Evolutionary conservation across 2,113 vertebrate species (phyloP), one percentile per base, ranked within the genome.

Genomic region (Eclectus roratus): DNA sequence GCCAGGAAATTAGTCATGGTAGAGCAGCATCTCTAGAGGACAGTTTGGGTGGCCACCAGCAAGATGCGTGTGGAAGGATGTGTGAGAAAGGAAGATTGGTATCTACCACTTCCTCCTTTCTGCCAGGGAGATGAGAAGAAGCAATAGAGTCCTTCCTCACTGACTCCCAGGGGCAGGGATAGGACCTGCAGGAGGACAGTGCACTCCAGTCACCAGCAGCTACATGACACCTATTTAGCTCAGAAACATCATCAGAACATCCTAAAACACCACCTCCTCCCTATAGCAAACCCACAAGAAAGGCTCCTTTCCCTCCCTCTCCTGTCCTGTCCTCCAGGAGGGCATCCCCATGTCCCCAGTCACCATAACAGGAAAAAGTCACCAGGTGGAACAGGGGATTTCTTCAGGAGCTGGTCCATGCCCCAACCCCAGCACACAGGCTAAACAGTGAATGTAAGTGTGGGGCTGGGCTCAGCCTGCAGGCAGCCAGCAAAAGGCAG

Each of bases 81-180:
- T 28, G 68, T 4, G 55, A 84, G 78, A 89, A 28, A 69, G 46
- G 12, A 85, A 71, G 90, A 94, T 8, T 53, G 60, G 60, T 46
- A 96, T 96, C 82, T 93, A 91, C 92, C 92, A 95, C 76, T 86
- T 95, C 94, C 95, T 91, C 86, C 28, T 35, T 80, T 55, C 58
- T 12, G 33, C n/a, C 64, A 61, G 9, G 13, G 58, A 39, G 24
- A 58, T 39, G 1, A 85, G 17, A 85, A 43, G n/a, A 92, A 35
- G 53, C 17, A 0, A 65, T 13, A 63, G 20, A 64, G 35, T 16
- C 47, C 80, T 85, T 47, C 4, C 37, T 37, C 37, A 37, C 37
- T 37, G 37, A 28, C 55, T 77, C 18, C 58, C 46, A 77, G 16
- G 37, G 7, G 2, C 28, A 79, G 23, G 13, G 23, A 55, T 55